Conservation (phyloP, 2,888 invertebrate species). For the Drosophila nr. medialis region DNA sequence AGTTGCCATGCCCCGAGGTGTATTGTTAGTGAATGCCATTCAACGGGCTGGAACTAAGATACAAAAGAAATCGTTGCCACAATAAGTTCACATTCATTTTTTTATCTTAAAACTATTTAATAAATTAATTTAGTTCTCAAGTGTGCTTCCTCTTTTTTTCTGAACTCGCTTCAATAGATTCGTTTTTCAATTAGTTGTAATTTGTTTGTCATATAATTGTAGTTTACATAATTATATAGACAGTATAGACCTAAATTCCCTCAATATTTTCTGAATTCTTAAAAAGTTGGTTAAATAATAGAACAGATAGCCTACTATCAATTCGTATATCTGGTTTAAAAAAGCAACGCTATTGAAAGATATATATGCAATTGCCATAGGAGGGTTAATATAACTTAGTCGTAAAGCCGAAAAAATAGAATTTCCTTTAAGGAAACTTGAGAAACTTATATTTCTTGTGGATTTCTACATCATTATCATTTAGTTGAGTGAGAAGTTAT, state of each 20-base stretch:
- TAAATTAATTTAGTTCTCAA: constrained; percentile 40
- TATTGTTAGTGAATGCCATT: constrained; percentile 49
- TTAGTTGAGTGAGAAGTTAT: neutral
- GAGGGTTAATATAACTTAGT: neutral
- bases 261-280: neutral
- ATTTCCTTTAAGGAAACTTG: neutral
- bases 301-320: neutral
- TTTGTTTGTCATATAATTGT: neutral
- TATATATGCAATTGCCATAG: neutral
- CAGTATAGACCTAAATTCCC: neutral
- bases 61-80: constrained; percentile 52
- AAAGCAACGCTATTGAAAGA: neutral
- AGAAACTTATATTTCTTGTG: neutral
- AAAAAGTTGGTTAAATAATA: neutral
- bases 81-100: constrained; percentile 45
- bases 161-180: constrained; percentile 1
- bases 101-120: constrained; percentile 25
- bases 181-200: constrained; percentile 3
- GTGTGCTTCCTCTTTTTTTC: constrained; percentile 2
- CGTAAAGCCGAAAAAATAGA: neutral
- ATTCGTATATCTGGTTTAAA: neutral
- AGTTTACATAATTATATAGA: neutral
- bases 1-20: constrained; percentile 37
- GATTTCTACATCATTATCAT: neutral
- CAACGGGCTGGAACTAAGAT: constrained; percentile 44